Evolutionary conservation across 2,113 vertebrate genomes (phyloP).

Genomic region (Onychorhynchus coronatus): DNA sequence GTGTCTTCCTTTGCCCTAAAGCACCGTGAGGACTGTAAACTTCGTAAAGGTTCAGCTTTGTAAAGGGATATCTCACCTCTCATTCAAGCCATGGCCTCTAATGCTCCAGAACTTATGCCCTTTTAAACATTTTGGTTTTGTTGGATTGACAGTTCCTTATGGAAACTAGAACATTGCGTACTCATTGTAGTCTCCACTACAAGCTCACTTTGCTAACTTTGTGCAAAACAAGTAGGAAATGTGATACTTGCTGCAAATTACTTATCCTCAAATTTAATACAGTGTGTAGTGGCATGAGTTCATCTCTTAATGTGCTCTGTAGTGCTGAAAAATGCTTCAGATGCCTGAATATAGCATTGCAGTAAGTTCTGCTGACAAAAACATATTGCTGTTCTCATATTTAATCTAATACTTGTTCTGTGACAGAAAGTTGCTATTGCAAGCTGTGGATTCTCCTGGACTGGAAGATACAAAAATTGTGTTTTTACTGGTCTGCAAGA

Average conservation of each 20-base stretch:
- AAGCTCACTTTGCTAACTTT: background rate
- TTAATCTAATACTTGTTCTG: background rate
- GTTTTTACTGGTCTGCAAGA: background rate
- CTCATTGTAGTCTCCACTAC: background rate
- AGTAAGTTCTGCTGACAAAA: slow-evolving; percentile 3
- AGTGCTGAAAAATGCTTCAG: background rate
- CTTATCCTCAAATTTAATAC: background rate
- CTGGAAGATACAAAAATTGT: background rate
- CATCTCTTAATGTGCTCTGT: background rate
- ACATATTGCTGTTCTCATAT: background rate
- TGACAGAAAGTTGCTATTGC: background rate
- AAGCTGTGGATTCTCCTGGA: background rate
- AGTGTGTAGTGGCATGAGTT: background rate
- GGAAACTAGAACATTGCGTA: background rate
- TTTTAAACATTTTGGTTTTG: background rate
- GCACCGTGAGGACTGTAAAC: background rate
- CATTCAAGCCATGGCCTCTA: rapidly evolving
- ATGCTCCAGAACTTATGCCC: background rate
- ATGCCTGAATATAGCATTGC: background rate
- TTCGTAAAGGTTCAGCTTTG: rapidly evolving
- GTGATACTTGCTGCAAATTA: background rate
- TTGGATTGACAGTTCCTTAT: background rate
- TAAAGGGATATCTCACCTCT: background rate
- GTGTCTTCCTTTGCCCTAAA: background rate
- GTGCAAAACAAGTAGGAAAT: background rate